Percentiles rank a stretch among this genome's conserved stretches.
Conservation (phyloP, 2,113 vertebrate species). For the Axis porcinus region DNA sequence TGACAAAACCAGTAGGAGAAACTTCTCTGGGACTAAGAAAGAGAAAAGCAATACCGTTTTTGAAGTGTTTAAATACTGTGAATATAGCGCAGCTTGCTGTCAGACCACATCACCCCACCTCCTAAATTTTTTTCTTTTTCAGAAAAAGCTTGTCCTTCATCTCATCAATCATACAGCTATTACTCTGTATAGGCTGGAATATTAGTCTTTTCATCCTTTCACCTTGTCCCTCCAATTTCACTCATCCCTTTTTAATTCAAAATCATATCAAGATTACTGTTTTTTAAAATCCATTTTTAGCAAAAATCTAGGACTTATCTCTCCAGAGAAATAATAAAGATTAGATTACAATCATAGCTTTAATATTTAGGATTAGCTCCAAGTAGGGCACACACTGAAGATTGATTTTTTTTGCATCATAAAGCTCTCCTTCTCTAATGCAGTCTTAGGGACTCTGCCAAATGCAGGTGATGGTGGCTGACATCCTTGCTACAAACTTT, state of each 20-base stretch:
- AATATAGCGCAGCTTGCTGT: background rate
- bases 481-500: background rate
- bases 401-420: background rate
- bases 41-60: background rate
- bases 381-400: fast-evolving
- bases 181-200: background rate
- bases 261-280: background rate
- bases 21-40: background rate
- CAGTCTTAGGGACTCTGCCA: background rate
- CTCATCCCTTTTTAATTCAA: background rate
- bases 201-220: background rate
- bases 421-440: background rate
- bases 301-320: background rate
- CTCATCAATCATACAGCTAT: background rate
- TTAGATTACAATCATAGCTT: background rate
- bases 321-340: background rate
- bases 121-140: background rate
- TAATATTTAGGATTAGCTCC: background rate
- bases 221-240: background rate
- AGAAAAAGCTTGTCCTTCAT: background rate
- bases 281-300: background rate
- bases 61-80: background rate
- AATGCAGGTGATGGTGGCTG: background rate
- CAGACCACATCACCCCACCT: background rate
- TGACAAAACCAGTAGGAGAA: background rate